Evolutionary conservation across 2,797 vertebrate species (phyloP), one percentile per base, ranked within the genome.

Genomic region (Rhynchonycteris naso): DNA sequence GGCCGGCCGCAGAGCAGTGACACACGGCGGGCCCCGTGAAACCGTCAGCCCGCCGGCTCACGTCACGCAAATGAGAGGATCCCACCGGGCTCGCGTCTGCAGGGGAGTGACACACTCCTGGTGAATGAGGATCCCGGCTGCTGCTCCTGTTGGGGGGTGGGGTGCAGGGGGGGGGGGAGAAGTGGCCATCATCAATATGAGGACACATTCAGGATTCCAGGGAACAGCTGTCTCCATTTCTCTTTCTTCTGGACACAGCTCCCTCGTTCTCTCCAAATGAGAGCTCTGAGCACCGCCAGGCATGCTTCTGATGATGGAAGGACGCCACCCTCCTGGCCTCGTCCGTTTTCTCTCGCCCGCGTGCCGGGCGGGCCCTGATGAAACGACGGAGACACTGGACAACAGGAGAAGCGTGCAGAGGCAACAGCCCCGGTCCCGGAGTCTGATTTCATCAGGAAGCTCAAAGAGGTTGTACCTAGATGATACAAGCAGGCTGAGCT

Each of bases 351-450:
- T 33, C 30, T 18, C 30, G 2, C 2, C 18, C 14, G 7, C 63
- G 30, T 18, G 63, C 30, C 0, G 63, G 63, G 15, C 3, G 61
- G 61, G 52, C 68, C 90, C 8, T 95, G 93, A 95, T 93, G 90
- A 94, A 96, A 97, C 97, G 94, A 97, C 90, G 81, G 93, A 97
- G 93, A 97, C 96, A 54, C 81, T 88, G 56, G 88, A 35, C 85
- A 93, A 35, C 58, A 89, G 76, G 72, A 88, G 28, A 92, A 96
- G n/a, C 14, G 3, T 7, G n/a, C 16, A 63, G 22, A 90, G 79
- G 47, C 58, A 86, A 33, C 58, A 5, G 26, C 54, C 92, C 10
- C 90, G 94, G 72, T 74, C 63, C 96, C 33, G 75, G 82, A 82
- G 94, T 87, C 71, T 65, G 86, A 95, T 95, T 94, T 88, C 87